Percentiles rank a stretch among this genome's conserved stretches.
Evolutionary conservation across 2,113 vertebrate genomes (phyloP).

Genomic region (Desmodus rotundus): DNA sequence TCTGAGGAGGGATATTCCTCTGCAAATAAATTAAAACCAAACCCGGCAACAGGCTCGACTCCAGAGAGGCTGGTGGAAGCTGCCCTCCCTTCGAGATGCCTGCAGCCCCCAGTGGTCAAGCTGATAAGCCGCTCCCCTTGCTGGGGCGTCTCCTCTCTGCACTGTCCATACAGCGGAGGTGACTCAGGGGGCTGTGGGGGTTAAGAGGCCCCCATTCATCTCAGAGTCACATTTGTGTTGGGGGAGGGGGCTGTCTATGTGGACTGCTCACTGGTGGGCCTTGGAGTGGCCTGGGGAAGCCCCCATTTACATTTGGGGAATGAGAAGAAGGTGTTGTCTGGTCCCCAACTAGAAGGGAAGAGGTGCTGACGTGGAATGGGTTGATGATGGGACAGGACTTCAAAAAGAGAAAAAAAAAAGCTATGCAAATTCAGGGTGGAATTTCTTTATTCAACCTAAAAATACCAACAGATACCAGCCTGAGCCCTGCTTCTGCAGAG

Average conservation of each 20-base stretch:
- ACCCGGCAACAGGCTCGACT: slow-evolving; percentile 14
- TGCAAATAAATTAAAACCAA: slow-evolving; percentile 63
- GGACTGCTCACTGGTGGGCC: background rate
- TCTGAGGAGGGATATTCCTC: slow-evolving; percentile 17
- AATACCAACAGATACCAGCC: background rate
- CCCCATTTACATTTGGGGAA: background rate
- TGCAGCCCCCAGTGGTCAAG: fast-evolving
- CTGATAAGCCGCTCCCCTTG: background rate
- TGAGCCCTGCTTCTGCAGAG: background rate
- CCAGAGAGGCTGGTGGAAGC: background rate
- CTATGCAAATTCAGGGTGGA: slow-evolving; percentile 17
- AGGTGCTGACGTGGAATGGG: background rate
- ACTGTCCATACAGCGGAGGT: background rate
- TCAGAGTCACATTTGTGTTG: too few relatives aligned
- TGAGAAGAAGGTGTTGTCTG: background rate
- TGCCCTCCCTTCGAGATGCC: background rate
- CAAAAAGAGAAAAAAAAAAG: background rate
- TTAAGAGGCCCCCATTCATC: fast-evolving
- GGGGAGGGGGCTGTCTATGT: fast-evolving
- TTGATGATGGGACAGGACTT: background rate
- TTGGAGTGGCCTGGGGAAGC: background rate
- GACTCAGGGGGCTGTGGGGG: background rate
- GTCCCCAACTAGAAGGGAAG: fast-evolving
- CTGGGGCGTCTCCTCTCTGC: fast-evolving
- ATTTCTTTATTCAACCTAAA: background rate